Percentiles rank a stretch among this genome's conserved stretches.
These are phyloP conservation scores for Drosophila funebris DNA, from an alignment of 1,140 invertebrate genomes.

Conservation along the genomic window DNA sequence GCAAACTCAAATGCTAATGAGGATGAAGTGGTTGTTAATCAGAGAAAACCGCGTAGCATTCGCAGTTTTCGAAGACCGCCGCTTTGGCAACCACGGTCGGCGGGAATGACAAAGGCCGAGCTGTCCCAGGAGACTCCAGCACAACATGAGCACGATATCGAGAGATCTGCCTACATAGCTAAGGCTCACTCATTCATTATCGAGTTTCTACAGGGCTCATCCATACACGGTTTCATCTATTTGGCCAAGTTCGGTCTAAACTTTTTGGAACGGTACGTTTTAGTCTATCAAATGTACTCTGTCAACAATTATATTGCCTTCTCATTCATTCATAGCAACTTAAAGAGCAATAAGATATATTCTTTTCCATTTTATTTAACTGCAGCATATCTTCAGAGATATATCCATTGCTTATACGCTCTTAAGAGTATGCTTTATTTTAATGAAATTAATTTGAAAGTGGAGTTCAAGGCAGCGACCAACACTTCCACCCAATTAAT, in stretches of 20 bases:
- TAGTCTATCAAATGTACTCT: background rate
- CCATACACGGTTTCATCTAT: constrained; percentile 82
- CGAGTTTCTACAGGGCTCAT: constrained; percentile 77
- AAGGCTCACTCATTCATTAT: constrained; percentile 75
- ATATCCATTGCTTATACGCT: too few species aligned
- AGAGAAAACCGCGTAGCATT: constrained; percentile 48
- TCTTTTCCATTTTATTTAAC: too few species aligned
- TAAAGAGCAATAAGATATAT: too few species aligned
- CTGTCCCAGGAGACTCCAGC: background rate
- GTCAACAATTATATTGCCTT: too few species aligned
- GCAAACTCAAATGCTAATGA: constrained; percentile 47
- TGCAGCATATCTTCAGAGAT: too few species aligned
- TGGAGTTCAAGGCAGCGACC: background rate
- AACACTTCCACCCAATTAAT: constrained; percentile 61
- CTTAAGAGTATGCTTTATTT: background rate
- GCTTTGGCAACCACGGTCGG: constrained; percentile 49
- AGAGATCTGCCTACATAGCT: constrained; percentile 28
- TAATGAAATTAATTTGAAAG: background rate
- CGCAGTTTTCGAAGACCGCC: constrained; percentile 73
- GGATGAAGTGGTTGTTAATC: constrained; percentile 54
- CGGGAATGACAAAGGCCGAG: background rate
- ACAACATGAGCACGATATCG: background rate
- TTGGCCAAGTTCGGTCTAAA: constrained; percentile 78
- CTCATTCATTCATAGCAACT: too few species aligned
- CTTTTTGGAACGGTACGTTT: constrained; percentile 75